These are phyloP conservation scores for Neomonachus schauinslandi DNA, from an alignment of 2,113 vertebrate genomes.

Conservation along the genomic window DNA sequence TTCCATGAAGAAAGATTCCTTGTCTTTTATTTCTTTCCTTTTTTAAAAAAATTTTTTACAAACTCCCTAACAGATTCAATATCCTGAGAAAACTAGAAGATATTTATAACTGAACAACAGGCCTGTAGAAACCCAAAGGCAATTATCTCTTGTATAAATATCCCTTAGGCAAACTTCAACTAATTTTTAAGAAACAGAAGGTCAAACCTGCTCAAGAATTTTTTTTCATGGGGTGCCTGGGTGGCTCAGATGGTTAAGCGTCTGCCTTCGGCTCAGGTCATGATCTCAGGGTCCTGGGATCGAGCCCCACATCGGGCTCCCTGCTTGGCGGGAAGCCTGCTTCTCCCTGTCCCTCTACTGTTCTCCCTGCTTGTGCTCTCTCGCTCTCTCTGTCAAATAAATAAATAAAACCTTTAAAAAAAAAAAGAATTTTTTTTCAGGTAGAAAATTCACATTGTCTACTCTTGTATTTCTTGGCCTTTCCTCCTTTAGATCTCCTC, in stretches of 20 bases:
- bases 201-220: not conserved
- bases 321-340: too few relatives aligned
- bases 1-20: not conserved
- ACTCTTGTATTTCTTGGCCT: not conserved
- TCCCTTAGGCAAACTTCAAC: not conserved
- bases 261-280: too few relatives aligned
- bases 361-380: too few relatives aligned
- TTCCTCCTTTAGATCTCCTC: not conserved
- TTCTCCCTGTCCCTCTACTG: too few relatives aligned
- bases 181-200: not conserved
- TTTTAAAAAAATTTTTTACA: not conserved
- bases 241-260: too few relatives aligned
- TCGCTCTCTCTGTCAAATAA: too few relatives aligned
- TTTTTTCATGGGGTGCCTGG: not conserved
- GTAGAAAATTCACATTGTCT: not conserved
- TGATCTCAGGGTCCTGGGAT: too few relatives aligned
- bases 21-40: not conserved
- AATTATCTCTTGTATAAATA: conserved; percentile 17
- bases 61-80: not conserved
- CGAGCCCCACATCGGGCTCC: too few relatives aligned
- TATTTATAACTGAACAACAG: conserved; percentile 2
- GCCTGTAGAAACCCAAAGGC: conserved; percentile 18
- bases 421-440: not conserved
- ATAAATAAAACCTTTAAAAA: too few relatives aligned
- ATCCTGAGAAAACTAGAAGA: not conserved